These are phyloP conservation scores for Xanthia togata DNA, from an alignment of 2,888 invertebrate species.

Conservation along the genomic window DNA sequence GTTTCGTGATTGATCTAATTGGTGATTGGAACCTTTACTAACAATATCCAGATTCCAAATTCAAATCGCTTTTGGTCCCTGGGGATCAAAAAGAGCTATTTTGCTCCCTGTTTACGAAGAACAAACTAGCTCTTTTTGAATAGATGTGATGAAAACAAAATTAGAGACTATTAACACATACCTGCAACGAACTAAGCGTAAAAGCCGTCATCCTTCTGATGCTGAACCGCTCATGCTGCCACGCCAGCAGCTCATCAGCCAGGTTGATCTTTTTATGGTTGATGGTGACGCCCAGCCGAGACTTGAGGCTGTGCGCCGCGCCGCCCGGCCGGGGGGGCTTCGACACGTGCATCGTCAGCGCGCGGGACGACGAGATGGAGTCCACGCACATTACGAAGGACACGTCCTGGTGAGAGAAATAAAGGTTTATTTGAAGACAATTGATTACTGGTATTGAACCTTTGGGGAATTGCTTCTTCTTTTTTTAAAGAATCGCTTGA, in stretches of 20 bases:
- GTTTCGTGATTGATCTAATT: too few relatives aligned
- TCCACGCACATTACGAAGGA: conserved; percentile 97
- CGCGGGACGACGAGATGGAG: conserved; percentile 92
- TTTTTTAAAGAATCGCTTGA: too few relatives aligned
- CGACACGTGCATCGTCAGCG: conserved; percentile 97
- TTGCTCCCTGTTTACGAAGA: too few relatives aligned
- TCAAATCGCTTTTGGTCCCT: too few relatives aligned
- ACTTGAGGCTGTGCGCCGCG: conserved; percentile 92
- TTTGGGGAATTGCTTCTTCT: too few relatives aligned
- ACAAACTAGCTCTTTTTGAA: too few relatives aligned
- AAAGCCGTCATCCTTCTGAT: conserved; percentile 97
- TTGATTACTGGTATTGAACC: too few relatives aligned
- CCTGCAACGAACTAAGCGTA: conserved; percentile 95
- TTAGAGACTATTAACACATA: conserved; percentile 10
- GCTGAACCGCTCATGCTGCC: conserved; percentile 99
- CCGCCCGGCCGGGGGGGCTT: conserved; percentile 97
- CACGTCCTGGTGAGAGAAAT: conserved; percentile 86
- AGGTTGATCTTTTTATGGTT: conserved; percentile 99
- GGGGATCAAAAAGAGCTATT: too few relatives aligned
- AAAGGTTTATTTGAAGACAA: too few relatives aligned
- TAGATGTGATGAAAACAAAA: too few relatives aligned
- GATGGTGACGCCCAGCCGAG: conserved; percentile 90
- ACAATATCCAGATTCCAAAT: too few relatives aligned
- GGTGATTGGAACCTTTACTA: too few relatives aligned
- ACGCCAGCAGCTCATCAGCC: conserved; percentile 96